Percentiles rank a stretch among this genome's conserved stretches.
Conservation (phyloP, 2,797 vertebrate genomes). For the Sebastes wilsoni region DNA sequence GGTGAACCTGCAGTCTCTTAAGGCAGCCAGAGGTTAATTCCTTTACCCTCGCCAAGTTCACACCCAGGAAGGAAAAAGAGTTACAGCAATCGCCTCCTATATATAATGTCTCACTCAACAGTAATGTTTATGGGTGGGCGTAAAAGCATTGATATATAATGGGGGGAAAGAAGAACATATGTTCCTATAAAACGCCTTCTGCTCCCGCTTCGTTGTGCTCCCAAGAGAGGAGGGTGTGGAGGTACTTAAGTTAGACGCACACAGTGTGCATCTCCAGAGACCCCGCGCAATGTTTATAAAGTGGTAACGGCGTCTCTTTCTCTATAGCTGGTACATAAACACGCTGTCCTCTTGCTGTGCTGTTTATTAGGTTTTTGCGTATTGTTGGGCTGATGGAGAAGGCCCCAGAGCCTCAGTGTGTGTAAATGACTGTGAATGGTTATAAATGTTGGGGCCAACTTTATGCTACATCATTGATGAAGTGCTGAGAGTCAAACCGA, state of each 20-base stretch:
- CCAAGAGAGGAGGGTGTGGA: constrained; percentile 74
- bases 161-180: constrained; percentile 77
- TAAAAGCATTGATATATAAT: constrained; percentile 80
- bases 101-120: constrained; percentile 72
- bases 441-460: constrained; percentile 70
- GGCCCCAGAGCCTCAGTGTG: constrained; percentile 42
- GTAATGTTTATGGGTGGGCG: constrained; percentile 77
- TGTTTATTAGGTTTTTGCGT: constrained; percentile 51
- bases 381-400: constrained; percentile 30
- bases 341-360: constrained; percentile 4
- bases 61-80: constrained; percentile 34
- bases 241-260: constrained; percentile 78
- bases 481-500: constrained; percentile 60
- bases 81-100: constrained; percentile 50
- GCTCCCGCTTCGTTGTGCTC: constrained; percentile 72
- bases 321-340: constrained; percentile 43
- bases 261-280: constrained; percentile 67
- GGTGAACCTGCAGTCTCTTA: constrained; percentile 14
- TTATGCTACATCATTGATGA: constrained; percentile 74
- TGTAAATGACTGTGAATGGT: constrained; percentile 71
- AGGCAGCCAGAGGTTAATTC: constrained; percentile 58
- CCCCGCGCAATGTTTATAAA: constrained; percentile 79
- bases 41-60: constrained; percentile 52
- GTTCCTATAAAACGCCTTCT: constrained; percentile 84
- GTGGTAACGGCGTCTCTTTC: constrained; percentile 65